Evolutionary conservation across 92 coral and sea anemone species (phyloP), one percentile per base, ranked within the genome.

Genomic region (Porites evermanni): DNA sequence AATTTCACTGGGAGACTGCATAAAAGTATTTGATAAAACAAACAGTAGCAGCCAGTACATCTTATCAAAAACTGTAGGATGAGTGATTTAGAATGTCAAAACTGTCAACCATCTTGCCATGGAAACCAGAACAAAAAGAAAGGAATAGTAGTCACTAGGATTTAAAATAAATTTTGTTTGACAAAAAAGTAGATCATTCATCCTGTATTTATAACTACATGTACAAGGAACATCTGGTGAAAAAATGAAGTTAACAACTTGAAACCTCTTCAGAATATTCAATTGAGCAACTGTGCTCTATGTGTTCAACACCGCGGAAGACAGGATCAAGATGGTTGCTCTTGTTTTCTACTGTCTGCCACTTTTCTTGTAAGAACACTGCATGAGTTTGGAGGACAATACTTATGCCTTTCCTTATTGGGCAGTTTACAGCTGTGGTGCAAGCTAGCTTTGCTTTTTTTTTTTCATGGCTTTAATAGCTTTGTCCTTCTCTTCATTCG

Each of bases 361-460:
- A 47, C 59, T 66, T 0, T 68, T 74, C 52, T 88, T 88, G 78
- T 21, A 81, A 24, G 75, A 16, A 61, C 87, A 88, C 87, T 29
- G 32, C 91, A 88, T 19, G 87, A 77, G 77, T 77, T 73, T 47
- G 52, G 59, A 19, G 81, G 87, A 47, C 83, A 75, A 52, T 79
- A 78, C 20, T 77, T 53, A 29, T 29, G 32, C 32, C 32, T 29
- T 29, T 29, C 32, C 32, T 29, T 29, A 29, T 29, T 29, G 32
- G 88, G 88, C 26, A 88, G 64, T 51, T 83, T 88, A 61, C 87
- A 65, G 72, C 82, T 81, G 82, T 88, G 91, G 73, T 88, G 82
- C 19, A 88, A 87, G 19, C 91, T 87, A 88, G 87, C 32, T 2
- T 6, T n/a, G 65, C 10, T 64, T 14, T 64, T 24, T 10, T 72